These are phyloP conservation scores for Sebastiscus albofasciatus DNA, from an alignment of 2,797 vertebrate species.

Conservation along the genomic window DNA sequence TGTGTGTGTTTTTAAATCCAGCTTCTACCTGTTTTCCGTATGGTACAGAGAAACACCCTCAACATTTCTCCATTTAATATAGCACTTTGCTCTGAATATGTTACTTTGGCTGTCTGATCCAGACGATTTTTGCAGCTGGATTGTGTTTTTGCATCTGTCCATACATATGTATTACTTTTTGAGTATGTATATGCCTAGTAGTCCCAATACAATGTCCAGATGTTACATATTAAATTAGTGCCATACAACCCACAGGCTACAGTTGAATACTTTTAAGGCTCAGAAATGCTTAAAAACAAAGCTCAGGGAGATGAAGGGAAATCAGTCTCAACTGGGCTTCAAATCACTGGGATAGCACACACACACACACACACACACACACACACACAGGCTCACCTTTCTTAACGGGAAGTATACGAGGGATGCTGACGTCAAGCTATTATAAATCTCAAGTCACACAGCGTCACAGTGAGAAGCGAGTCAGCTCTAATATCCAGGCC, in stretches of 20 bases:
- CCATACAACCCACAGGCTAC: not conserved
- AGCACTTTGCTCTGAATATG: not conserved
- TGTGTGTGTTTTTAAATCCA: not conserved
- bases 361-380: not conserved
- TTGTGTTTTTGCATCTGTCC: not conserved
- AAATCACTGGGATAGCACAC: conserved; percentile 5
- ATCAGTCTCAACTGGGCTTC: conserved; percentile 14
- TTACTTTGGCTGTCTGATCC: not conserved
- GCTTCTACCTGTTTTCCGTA: conserved; percentile 6
- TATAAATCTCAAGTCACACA: conserved; percentile 59
- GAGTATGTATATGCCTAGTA: not conserved
- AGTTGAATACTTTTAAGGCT: conserved; percentile 13
- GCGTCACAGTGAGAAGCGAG: conserved; percentile 47
- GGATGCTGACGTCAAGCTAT: conserved; percentile 61
- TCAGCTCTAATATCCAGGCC: conserved; percentile 57
- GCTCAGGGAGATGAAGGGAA: not conserved
- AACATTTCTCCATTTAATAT: not conserved
- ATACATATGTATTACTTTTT: not conserved
- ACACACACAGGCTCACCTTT: conserved; percentile 44
- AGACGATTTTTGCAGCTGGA: not conserved
- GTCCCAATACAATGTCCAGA: conserved; percentile 17
- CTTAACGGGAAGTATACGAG: conserved; percentile 42
- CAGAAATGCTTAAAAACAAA: conserved; percentile 10
- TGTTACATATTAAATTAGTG: conserved; percentile 36
- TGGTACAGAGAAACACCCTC: not conserved